These are phyloP conservation scores for Rhincodon typus DNA, from an alignment of 2,797 vertebrate genomes.

Conservation along the genomic window DNA sequence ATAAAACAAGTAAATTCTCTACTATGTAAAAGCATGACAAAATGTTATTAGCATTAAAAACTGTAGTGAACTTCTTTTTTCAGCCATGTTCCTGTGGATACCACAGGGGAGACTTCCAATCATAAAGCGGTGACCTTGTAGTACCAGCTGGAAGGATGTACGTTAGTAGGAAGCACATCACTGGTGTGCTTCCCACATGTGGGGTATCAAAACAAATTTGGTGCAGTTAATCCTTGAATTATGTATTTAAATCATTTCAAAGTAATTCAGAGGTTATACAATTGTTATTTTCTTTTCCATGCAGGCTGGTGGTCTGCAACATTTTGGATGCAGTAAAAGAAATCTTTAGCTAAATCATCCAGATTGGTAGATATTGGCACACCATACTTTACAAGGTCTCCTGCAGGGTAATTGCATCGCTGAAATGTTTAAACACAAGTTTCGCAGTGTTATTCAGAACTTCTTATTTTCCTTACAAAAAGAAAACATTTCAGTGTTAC, in stretches of 20 bases:
- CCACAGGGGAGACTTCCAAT: neutral
- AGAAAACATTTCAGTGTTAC: slow-evolving; percentile 28
- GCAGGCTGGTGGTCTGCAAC: neutral
- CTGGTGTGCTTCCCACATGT: neutral
- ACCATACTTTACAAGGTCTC: slow-evolving; percentile 23
- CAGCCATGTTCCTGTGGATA: neutral
- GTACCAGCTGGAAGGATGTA: slow-evolving; percentile 26
- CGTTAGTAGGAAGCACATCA: neutral
- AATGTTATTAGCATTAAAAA: neutral
- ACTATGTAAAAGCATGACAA: neutral
- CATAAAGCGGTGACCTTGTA: neutral
- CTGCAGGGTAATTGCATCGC: slow-evolving; percentile 33
- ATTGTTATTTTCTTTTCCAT: slow-evolving; percentile 15
- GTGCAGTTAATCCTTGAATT: slow-evolving; percentile 31
- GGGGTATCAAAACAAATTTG: slow-evolving; percentile 18
- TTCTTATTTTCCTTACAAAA: slow-evolving; percentile 36
- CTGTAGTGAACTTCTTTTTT: neutral
- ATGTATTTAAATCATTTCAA: slow-evolving; percentile 21
- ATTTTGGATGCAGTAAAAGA: slow-evolving; percentile 9
- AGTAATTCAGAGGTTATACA: neutral
- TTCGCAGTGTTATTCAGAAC: slow-evolving; percentile 34
- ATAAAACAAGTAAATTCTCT: neutral
- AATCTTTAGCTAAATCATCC: slow-evolving; percentile 32
- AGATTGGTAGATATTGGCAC: slow-evolving; percentile 26
- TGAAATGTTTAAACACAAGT: slow-evolving; percentile 30